Base-by-base conservation (phyloP, 2,113 vertebrate species). In the Smithornis capensis region DNA sequence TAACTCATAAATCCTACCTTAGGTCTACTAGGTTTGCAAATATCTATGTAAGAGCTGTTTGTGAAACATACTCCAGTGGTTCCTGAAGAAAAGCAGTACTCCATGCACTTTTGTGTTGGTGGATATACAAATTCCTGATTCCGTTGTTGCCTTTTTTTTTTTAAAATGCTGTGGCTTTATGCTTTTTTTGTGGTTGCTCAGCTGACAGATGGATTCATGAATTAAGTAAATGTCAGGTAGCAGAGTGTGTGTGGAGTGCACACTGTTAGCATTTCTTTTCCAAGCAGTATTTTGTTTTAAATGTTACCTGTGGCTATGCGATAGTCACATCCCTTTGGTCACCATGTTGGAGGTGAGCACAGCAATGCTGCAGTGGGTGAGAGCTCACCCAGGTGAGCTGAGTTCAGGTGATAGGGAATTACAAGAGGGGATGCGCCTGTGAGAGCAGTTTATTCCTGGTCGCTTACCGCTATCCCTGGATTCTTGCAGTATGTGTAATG, bases 301-400 rank as follows among this genome's bases (percentile, higher is more conserved):
- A 7, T 21, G 5, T 52, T 44, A 3, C 1, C 12, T 3, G 0
- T 1, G 0, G 8, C 59, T 27, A 27, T n/a, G 55, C 22, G 33
- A 1, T 18, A 2, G 25, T 9, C 2, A 0, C 44, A 44, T 16
- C 45, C 53, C 45, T 78, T 27, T 45, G 68, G 17, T 53, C 45
- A 31, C 0, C 0, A 2, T 15, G 28, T 11, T 23, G 70, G 33
- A 49, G n/a, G 12, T 9, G 45, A 63, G 23, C 50, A 8, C 28
- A 23, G 80, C 0, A 2, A 2, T 29, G 56, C 64, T 59, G 14
- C 47, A 1, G 38, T 10, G 49, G 28, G 9, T 27, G 62, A 64
- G 40, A 45, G 38, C 40, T 75, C 33, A 28, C 25, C 35, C 35
- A 5, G 38, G 23, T 64, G 29, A 17, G 40, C 64, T 15, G 2